Base-by-base conservation (phyloP, 1,140 invertebrate genomes). In the Aphelenchoides fujianensis region DNA sequence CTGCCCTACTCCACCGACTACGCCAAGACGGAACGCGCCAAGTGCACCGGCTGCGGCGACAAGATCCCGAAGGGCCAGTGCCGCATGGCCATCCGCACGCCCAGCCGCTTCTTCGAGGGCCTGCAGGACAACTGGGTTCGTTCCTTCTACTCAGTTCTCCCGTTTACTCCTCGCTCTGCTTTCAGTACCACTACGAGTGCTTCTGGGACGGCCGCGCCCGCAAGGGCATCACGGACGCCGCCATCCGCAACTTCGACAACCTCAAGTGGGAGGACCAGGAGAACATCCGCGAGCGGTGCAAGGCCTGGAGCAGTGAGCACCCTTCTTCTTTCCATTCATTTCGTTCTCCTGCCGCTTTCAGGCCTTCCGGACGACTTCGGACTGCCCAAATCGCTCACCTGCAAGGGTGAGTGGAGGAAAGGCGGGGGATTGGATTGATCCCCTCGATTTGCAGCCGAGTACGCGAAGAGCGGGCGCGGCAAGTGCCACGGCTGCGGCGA, bases 1-100 rank as follows among this genome's bases (percentile, higher is more conserved):
- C n/a, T n/a, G n/a, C n/a, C n/a, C n/a, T n/a, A n/a, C n/a, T 48
- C 23, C 41, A 70, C 61, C 32, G 30, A 35, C 19, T 2, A 69
- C 35, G 3, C 27, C 19, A 69, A 31, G 48, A 64, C 2, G 16
- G 9, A 19, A 28, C 16, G 23, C 5, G 28, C 16, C 30, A 5
- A 19, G 2, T 16, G 53, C 34, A 41, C 30, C 67, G 2, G 23
- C 27, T 28, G 7, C 31, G 3, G 41, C 31, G 19, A 0, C 34
- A 69, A 27, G 62, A 71, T 31, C 3, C 5, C 9, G n/a, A 23
- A 70, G 5, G 28, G n/a, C 66, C 16, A 31, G 30, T 70, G 0
- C 67, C 0, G 68, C 1, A 7, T 66, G 12, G 2, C 16, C 66
- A 28, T 23, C 12, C 41, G 41, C 12, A 48, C 41, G 41, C 41